Base-by-base conservation (phyloP, 2,113 vertebrate species). In the Atractosteus spatula region DNA sequence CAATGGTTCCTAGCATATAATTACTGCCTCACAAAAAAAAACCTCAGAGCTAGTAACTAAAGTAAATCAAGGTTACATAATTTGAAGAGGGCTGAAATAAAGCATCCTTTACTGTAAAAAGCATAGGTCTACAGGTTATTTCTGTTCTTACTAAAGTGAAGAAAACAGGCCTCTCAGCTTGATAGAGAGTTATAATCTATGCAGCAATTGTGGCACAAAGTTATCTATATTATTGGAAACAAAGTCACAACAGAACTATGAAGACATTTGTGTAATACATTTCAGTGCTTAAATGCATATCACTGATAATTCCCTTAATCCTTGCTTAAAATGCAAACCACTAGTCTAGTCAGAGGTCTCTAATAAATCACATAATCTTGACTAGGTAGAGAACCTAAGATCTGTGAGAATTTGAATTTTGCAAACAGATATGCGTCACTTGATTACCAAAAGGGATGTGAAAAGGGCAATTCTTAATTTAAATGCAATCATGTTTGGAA, bases 241-340 rank as follows among this genome's bases (percentile, higher is more conserved):
- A 45, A 8, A 54, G 61, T 66, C 41, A 42, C 56, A 61, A 14
- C 0, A 67, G 64, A 54, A 66, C 41, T 51, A 80, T 76, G 81
- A 82, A 85, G 82, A 81, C 77, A 84, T 65, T 62, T 16, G 43
- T 68, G 65, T 76, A 82, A 76, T 82, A 74, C 73, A 71, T 77
- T 87, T 79, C 71, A 72, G 71, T 78, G 57, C 42, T 76, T 73
- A 68, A 45, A 56, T 78, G 80, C 75, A 79, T 80, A 71, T 85
- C 83, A 84, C 87, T 87, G 84, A 81, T 83, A 78, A 43, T 44
- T 69, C 66, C 80, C 66, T 75, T 84, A 88, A 88, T 88, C 84
- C 85, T 56, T 82, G 72, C 55, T 78, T 83, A 84, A 87, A 90
- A 94, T 92, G 87, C 90, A 88, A 90, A 85, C 89, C 86, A 90